These are phyloP conservation scores for Coilia nasus DNA, from an alignment of 2,797 vertebrate species.

Conservation along the genomic window DNA sequence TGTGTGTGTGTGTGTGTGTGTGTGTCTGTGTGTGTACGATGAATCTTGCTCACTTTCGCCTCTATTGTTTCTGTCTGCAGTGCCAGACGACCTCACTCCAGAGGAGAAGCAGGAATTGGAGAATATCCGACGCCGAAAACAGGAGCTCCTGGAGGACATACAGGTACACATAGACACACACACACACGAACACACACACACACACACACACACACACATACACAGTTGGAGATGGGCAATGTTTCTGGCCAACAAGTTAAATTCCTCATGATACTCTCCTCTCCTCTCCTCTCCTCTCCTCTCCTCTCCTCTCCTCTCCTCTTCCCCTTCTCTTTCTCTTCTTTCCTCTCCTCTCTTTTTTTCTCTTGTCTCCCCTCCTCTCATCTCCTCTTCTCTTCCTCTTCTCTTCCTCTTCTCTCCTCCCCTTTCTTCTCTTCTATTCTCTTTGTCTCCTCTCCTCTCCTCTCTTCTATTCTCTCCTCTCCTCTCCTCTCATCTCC, in stretches of 20 bases:
- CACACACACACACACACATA: background rate
- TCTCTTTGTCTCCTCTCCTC: background rate
- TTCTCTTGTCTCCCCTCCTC: background rate
- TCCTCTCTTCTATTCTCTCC: background rate
- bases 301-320: background rate
- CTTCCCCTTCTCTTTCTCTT: background rate
- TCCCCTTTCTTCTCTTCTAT: too few species aligned
- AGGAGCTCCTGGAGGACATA: constrained; percentile 94
- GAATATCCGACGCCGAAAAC: constrained; percentile 91
- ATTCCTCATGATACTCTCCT: background rate
- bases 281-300: background rate
- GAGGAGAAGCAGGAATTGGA: constrained; percentile 94
- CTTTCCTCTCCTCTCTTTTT: background rate
- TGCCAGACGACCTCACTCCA: constrained; percentile 90
- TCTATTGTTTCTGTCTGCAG: constrained; percentile 62
- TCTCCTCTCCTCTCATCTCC: background rate
- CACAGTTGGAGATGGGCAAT: background rate
- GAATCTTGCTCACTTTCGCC: constrained; percentile 26
- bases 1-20: constrained; percentile 19
- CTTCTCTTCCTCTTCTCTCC: too few species aligned
- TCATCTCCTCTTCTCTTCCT: background rate
- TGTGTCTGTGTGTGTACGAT: constrained; percentile 27
- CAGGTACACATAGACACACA: constrained; percentile 74
- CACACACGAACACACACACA: constrained; percentile 34
- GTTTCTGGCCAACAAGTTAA: background rate